phyloP scores from a whole-genome alignment of 1,140 invertebrate species.

The Thalassaphorura encarpata region DNA sequence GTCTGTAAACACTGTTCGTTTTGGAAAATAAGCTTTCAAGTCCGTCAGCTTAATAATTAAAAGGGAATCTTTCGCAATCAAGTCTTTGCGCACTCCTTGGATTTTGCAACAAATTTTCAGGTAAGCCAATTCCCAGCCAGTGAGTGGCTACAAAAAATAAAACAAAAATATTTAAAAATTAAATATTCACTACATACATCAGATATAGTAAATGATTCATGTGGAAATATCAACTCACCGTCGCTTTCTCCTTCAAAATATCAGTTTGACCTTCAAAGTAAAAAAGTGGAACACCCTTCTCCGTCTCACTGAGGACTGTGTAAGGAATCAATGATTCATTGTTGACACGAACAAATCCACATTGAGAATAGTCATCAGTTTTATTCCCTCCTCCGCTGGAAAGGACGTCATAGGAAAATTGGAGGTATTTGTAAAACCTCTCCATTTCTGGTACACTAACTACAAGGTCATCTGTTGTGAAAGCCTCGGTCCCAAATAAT shows the following conservation, averaged over 20 bases:
- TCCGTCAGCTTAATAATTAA: slow-evolving; percentile 78
- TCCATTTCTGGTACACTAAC: slow-evolving; percentile 74
- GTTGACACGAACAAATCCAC: slow-evolving; percentile 88
- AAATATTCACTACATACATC: background rate
- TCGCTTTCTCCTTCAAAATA: slow-evolving; percentile 69
- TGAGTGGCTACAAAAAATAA: slow-evolving; percentile 40
- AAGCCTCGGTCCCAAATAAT: slow-evolving; percentile 79
- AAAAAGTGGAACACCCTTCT: slow-evolving; percentile 86
- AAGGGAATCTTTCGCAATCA: slow-evolving; percentile 79
- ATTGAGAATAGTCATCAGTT: slow-evolving; percentile 49
- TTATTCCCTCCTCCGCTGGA: slow-evolving; percentile 44
- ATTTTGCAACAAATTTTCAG: slow-evolving; percentile 90
- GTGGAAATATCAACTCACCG: slow-evolving; percentile 45
- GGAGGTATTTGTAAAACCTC: slow-evolving; percentile 82
- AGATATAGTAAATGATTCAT: too few relatives aligned
- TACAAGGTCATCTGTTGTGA: slow-evolving; percentile 79
- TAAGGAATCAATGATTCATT: slow-evolving; percentile 89
- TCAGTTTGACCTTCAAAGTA: slow-evolving; percentile 88
- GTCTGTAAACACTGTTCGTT: slow-evolving; percentile 60
- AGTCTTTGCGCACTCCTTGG: slow-evolving; percentile 79
- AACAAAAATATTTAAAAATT: slow-evolving; percentile 13
- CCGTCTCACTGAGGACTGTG: slow-evolving; percentile 59
- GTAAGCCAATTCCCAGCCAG: slow-evolving; percentile 84
- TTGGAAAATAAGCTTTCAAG: slow-evolving; percentile 81
- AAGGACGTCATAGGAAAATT: slow-evolving; percentile 75